Conservation (phyloP, 2,113 vertebrate genomes). For the Promerops cafer region DNA sequence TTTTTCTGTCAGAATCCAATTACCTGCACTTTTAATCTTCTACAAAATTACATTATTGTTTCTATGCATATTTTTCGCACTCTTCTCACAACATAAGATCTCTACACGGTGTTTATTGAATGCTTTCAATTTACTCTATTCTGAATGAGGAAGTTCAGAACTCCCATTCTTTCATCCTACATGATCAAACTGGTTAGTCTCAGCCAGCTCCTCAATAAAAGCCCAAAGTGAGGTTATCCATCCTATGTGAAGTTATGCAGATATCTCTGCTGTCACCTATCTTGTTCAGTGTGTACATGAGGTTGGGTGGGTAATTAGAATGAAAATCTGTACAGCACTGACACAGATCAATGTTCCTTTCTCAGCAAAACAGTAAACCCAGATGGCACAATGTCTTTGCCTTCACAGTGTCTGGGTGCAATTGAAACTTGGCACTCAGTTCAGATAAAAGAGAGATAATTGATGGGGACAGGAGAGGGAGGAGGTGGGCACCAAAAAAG, state of each 20-base stretch:
- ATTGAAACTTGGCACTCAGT: slow-evolving; percentile 11
- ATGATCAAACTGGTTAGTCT: background rate
- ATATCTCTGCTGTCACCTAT: background rate
- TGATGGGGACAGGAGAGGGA: background rate
- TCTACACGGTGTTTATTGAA: background rate
- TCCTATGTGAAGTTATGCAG: background rate
- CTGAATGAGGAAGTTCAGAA: background rate
- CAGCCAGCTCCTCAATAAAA: background rate
- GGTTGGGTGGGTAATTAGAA: background rate
- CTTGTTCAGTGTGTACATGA: background rate
- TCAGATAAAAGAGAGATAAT: background rate
- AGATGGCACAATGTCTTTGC: slow-evolving; percentile 24
- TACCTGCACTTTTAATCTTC: background rate
- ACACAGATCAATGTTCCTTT: slow-evolving; percentile 6
- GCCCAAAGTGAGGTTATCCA: background rate
- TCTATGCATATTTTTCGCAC: background rate
- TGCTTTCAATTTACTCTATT: background rate
- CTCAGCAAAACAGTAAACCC: slow-evolving; percentile 8
- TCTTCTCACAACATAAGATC: background rate
- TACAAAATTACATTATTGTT: background rate
- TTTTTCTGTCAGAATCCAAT: background rate
- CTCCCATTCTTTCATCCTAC: background rate
- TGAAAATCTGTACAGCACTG: background rate
- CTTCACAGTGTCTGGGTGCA: background rate
- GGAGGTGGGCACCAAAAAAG: background rate